Base-by-base conservation (phyloP, 2,888 invertebrate genomes). In the Sthenelais limicola region DNA sequence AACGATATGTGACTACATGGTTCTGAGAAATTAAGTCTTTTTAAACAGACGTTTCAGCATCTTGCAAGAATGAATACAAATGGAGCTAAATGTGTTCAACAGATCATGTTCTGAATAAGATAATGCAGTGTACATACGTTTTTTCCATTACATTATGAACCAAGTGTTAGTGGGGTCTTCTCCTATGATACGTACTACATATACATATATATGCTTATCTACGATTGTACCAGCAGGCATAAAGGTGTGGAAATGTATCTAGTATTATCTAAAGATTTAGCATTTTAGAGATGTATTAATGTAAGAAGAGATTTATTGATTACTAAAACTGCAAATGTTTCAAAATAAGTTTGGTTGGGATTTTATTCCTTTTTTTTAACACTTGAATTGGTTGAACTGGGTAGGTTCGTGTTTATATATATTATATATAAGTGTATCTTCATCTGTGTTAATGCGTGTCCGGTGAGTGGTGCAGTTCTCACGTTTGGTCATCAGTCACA, bases 381-480 rank as follows among this genome's bases (percentile, higher is more conserved):
- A 62, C 62, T 62, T 62, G 62, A 62, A 38, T 35, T 62, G 56
- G 56, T n/a, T 62, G 62, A n/a, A n/a, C n/a, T n/a, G n/a, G n/a
- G n/a, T n/a, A n/a, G n/a, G n/a, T n/a, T n/a, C n/a, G n/a, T n/a
- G n/a, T n/a, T n/a, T n/a, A n/a, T n/a, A n/a, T n/a, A n/a, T n/a
- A n/a, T n/a, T n/a, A n/a, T n/a, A n/a, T n/a, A n/a, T n/a, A n/a
- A n/a, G n/a, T n/a, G n/a, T n/a, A n/a, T n/a, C n/a, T n/a, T n/a
- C n/a, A n/a, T 43, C 15, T 43, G 43, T 18, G 43, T 43, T 43
- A 18, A 12, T 12, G 9, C 15, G 43, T 43, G 43, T 12, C 43
- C 43, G 43, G 43, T 43, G 43, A 43, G 18, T 18, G 43, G 43
- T 18, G 43, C 43, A n/a, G n/a, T n/a, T n/a, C n/a, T n/a, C n/a